Percentiles rank a stretch among this genome's conserved stretches.
Evolutionary conservation across 2,113 vertebrate species (phyloP).

Genomic region (Channa maculata): DNA sequence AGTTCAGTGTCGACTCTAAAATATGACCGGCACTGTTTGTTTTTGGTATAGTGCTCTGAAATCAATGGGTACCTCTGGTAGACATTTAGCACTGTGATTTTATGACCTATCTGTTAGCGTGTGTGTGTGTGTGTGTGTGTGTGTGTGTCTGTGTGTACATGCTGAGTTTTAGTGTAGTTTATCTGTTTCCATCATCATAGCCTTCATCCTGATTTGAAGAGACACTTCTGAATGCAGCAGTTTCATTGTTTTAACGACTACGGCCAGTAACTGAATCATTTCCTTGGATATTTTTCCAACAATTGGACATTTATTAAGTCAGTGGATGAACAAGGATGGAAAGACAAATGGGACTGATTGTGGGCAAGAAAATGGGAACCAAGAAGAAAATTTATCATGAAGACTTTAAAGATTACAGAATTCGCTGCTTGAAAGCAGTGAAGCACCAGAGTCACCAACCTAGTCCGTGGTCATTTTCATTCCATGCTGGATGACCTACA

Average conservation of each 20-base stretch:
- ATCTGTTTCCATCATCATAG: slow-evolving; percentile 18
- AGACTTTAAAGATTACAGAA: slow-evolving; percentile 45
- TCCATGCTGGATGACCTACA: slow-evolving; percentile 64
- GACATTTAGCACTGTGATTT: slow-evolving; percentile 6
- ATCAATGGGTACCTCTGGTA: background rate
- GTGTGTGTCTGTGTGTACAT: background rate
- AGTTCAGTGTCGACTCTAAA: background rate
- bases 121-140: background rate
- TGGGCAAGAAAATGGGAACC: slow-evolving; percentile 29
- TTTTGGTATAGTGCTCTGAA: background rate
- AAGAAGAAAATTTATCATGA: slow-evolving; percentile 52
- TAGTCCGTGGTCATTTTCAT: slow-evolving; percentile 44
- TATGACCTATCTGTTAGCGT: slow-evolving; percentile 19
- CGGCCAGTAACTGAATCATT: slow-evolving; percentile 57
- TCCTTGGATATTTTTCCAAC: slow-evolving; percentile 46
- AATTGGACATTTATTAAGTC: slow-evolving; percentile 59
- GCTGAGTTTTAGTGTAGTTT: slow-evolving; percentile 15
- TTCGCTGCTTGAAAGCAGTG: slow-evolving; percentile 47
- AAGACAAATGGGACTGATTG: slow-evolving; percentile 57
- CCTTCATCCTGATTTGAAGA: slow-evolving; percentile 50
- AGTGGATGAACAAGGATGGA: slow-evolving; percentile 26
- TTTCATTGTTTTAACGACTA: slow-evolving; percentile 69
- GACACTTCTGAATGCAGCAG: slow-evolving; percentile 52
- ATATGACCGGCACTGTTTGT: background rate
- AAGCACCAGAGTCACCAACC: slow-evolving; percentile 52